A percentile compares a stretch with the other conserved stretches of the same genome.
Evolutionary conservation across 2,113 vertebrate species (phyloP).

Genomic region (Geococcyx californianus): DNA sequence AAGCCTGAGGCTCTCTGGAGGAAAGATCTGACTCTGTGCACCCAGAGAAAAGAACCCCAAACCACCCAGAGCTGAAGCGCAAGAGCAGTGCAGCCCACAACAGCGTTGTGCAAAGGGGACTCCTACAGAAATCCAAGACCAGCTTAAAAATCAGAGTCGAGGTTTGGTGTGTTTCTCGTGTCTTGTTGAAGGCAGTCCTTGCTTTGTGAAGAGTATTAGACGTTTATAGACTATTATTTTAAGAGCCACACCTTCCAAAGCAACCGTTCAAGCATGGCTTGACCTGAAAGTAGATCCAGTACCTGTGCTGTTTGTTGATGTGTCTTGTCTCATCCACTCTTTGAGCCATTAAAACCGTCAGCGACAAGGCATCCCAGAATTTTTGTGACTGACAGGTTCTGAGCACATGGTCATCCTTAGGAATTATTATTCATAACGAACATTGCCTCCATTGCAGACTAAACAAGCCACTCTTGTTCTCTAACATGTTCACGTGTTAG

Average conservation of each 20-base stretch:
- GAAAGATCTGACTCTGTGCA: not conserved
- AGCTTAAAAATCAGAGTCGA: not conserved
- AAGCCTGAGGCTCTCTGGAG: not conserved
- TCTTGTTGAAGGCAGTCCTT: not conserved
- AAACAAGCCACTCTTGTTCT: not conserved
- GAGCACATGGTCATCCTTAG: not conserved
- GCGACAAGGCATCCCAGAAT: not conserved
- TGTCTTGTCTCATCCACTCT: not conserved
- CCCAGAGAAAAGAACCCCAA: not conserved
- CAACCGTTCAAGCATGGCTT: not conserved
- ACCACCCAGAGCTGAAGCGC: not conserved
- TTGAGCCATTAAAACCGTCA: not conserved
- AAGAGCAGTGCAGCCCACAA: not conserved
- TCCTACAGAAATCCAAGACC: not conserved
- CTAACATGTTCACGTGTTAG: not conserved
- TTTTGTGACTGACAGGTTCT: not conserved
- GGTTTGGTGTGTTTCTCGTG: not conserved
- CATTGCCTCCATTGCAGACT: not conserved
- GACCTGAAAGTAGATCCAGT: not conserved
- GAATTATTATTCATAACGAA: not conserved
- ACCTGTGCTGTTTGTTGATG: not conserved
- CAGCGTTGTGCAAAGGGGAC: not conserved
- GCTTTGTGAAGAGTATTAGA: not conserved
- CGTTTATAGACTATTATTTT: not conserved
- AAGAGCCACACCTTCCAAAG: not conserved